Percentiles rank a stretch among this genome's conserved stretches.
phyloP scores from a whole-genome alignment of 2,797 vertebrate genomes.

The Threskiornis aethiopicus region DNA sequence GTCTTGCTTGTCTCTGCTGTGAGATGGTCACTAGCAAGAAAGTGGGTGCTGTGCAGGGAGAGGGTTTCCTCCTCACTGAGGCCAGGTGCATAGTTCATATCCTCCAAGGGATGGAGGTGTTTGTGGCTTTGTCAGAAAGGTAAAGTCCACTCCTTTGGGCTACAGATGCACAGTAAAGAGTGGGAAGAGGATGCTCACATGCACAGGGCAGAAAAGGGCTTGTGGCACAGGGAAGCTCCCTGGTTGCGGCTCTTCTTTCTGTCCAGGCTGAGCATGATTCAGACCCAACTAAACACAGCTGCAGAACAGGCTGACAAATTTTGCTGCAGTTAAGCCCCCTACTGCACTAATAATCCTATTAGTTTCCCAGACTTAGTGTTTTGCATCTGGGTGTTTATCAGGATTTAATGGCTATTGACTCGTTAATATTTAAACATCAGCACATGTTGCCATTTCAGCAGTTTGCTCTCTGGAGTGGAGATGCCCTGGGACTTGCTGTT shows the following conservation, averaged over 20 bases:
- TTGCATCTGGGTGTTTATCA: neutral
- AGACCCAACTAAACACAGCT: neutral
- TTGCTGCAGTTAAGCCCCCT: neutral
- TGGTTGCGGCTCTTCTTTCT: neutral
- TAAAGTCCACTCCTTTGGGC: neutral
- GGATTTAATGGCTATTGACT: neutral
- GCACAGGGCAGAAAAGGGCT: neutral
- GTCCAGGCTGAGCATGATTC: neutral
- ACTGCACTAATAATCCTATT: neutral
- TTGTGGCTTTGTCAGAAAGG: neutral
- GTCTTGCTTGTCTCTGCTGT: neutral
- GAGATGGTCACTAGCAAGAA: neutral
- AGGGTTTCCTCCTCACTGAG: neutral
- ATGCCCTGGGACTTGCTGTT: neutral
- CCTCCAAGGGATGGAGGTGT: neutral
- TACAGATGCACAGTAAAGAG: neutral
- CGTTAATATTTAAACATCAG: neutral
- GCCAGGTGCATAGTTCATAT: accelerated
- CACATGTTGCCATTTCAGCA: neutral
- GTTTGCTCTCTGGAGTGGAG: neutral
- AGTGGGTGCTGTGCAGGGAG: neutral
- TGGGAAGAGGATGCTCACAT: accelerated
- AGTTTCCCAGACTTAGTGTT: neutral
- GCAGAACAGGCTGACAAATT: neutral
- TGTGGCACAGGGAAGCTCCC: no score